These are phyloP conservation scores for Fregata magnificens DNA, from an alignment of 2,113 vertebrate genomes.

Conservation along the genomic window DNA sequence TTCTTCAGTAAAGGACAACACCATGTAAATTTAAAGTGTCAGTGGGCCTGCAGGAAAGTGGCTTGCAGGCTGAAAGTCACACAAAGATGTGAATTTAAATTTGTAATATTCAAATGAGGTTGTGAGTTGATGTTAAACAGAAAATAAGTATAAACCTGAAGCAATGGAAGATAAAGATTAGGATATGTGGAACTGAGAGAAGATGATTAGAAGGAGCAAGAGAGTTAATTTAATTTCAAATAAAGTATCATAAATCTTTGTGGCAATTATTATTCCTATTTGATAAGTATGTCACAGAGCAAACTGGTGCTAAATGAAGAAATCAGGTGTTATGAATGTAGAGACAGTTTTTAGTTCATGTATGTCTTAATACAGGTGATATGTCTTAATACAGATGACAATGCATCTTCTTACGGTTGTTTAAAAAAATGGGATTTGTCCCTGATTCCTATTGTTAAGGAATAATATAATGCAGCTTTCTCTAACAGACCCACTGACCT, in stretches of 20 bases:
- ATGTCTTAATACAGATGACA: neutral
- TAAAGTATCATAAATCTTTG: neutral
- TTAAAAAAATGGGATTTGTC: neutral
- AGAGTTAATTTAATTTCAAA: neutral
- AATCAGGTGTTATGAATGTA: neutral
- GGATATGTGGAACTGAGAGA: neutral
- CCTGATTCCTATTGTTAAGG: neutral
- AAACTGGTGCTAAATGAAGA: neutral
- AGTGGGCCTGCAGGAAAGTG: neutral
- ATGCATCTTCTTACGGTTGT: neutral
- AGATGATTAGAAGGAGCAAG: neutral
- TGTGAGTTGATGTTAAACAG: neutral
- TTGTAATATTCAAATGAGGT: neutral
- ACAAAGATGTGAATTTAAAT: neutral
- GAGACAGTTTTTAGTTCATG: neutral
- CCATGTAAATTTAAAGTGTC: neutral
- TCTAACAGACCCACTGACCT: neutral
- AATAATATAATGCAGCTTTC: neutral
- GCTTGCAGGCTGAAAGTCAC: neutral
- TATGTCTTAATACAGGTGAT: neutral
- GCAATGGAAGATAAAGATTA: neutral
- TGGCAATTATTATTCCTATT: neutral
- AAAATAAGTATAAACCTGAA: neutral
- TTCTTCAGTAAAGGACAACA: neutral
- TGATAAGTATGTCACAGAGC: neutral